These are phyloP conservation scores for Tromatobia lineatoria DNA, from an alignment of 2,888 invertebrate genomes.

Conservation along the genomic window DNA sequence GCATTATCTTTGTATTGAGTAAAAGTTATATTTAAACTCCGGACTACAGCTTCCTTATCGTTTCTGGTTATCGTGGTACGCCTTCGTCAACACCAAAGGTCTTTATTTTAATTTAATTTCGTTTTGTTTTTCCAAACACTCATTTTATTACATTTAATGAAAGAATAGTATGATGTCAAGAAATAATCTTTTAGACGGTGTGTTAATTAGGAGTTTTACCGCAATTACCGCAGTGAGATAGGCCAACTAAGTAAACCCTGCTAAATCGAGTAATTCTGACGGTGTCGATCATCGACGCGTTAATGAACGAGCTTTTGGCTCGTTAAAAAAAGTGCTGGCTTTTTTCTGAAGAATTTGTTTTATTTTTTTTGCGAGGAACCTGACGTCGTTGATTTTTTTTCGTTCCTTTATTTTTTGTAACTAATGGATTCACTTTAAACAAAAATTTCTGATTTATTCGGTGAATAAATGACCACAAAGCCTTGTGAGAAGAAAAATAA, in stretches of 20 bases:
- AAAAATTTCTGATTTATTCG: too few species aligned
- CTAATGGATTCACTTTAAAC: too few species aligned
- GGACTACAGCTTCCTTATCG: not conserved
- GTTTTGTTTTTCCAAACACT: not conserved
- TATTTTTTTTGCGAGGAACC: too few species aligned
- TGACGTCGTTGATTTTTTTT: too few species aligned
- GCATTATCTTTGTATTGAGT: not conserved
- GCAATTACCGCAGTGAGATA: not conserved
- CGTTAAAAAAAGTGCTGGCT: too few species aligned
- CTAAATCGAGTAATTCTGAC: too few species aligned
- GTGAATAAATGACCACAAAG: too few species aligned
- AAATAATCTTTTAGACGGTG: not conserved
- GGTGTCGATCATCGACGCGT: too few species aligned
- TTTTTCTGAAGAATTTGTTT: too few species aligned
- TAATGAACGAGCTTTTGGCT: too few species aligned
- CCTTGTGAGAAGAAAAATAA: too few species aligned
- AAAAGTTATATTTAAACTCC: conserved; percentile 34
- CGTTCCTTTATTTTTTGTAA: too few species aligned
- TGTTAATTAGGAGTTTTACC: conserved; percentile 29
- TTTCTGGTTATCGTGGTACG: conserved; percentile 39
- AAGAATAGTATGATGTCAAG: not conserved
- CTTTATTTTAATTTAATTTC: not conserved
- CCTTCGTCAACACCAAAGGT: conserved; percentile 42
- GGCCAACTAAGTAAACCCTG: conserved; percentile 8
- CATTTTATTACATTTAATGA: not conserved